A percentile compares a stretch with the other conserved stretches of the same genome.
These are phyloP conservation scores for Gymnoscopelus braueri DNA, from an alignment of 2,797 vertebrate genomes.

Conservation along the genomic window DNA sequence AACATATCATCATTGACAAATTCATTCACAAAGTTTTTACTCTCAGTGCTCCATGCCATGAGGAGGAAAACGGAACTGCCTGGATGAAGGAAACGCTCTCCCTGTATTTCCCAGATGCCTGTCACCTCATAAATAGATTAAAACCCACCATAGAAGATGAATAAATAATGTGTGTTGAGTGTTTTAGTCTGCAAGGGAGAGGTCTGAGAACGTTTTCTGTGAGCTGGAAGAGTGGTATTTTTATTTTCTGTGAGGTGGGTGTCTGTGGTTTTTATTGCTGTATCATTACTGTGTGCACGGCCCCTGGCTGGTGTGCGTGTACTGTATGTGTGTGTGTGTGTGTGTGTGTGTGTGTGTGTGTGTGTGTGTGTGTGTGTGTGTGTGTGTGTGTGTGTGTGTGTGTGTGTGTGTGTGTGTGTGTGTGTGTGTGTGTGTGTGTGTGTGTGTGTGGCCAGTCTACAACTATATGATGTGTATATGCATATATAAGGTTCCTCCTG, in stretches of 20 bases:
- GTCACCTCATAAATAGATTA: slow-evolving; percentile 66
- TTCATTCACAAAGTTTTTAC: neutral
- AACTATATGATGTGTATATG: neutral
- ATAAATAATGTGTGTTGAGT: slow-evolving; percentile 60
- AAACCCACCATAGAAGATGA: slow-evolving; percentile 42
- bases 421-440: neutral
- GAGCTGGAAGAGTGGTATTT: slow-evolving; percentile 8
- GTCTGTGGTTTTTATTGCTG: slow-evolving; percentile 7
- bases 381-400: neutral
- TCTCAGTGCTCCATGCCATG: neutral
- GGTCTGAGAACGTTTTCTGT: slow-evolving; percentile 26
- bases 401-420: neutral
- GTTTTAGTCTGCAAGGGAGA: slow-evolving; percentile 13
- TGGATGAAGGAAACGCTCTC: slow-evolving; percentile 36
- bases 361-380: neutral
- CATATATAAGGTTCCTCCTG: too few relatives aligned
- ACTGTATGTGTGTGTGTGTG: neutral
- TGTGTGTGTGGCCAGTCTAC: neutral
- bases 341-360: slow-evolving; percentile 8
- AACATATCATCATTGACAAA: too few relatives aligned
- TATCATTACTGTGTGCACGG: neutral
- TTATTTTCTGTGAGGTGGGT: neutral
- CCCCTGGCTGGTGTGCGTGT: neutral
- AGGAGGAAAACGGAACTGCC: slow-evolving; percentile 8
- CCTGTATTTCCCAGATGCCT: slow-evolving; percentile 39